A percentile compares a stretch with the other conserved stretches of the same genome.
These are phyloP conservation scores for Synaphobranchus kaupii DNA, from an alignment of 2,797 vertebrate genomes.

Conservation along the genomic window DNA sequence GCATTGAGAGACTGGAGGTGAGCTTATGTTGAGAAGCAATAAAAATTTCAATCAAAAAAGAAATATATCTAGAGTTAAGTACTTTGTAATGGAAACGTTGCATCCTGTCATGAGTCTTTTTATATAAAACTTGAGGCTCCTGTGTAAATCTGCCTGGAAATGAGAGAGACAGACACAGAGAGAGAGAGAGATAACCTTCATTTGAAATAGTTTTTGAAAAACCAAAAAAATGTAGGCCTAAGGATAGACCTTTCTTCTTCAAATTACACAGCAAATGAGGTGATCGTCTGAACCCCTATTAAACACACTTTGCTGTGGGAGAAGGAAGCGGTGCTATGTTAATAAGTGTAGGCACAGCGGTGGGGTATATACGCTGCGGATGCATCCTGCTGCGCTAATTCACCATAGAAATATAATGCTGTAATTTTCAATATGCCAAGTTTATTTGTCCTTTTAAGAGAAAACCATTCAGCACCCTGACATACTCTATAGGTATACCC, in stretches of 20 bases:
- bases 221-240: slow-evolving; percentile 40
- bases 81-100: slow-evolving; percentile 64
- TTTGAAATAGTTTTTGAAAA: slow-evolving; percentile 29
- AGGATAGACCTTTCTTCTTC: slow-evolving; percentile 39
- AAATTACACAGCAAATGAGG: slow-evolving; percentile 36
- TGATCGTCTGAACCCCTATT: slow-evolving; percentile 28
- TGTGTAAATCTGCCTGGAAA: slow-evolving; percentile 7
- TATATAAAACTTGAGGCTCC: slow-evolving; percentile 22
- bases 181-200: slow-evolving; percentile 36
- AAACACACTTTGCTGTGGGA: slow-evolving; percentile 28
- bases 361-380: neutral
- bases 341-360: neutral
- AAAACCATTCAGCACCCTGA: slow-evolving; percentile 42
- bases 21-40: slow-evolving; percentile 63
- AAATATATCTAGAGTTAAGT: slow-evolving; percentile 69
- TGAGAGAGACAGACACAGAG: slow-evolving; percentile 34
- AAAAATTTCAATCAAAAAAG: slow-evolving; percentile 66
- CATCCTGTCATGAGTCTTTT: slow-evolving; percentile 42
- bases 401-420: neutral
- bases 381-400: neutral
- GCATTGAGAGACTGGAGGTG: slow-evolving; percentile 24
- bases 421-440: neutral
- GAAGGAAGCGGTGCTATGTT: neutral
- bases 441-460: slow-evolving; percentile 2
- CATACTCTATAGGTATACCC: too few relatives aligned